phyloP scores from a whole-genome alignment of 1,140 invertebrate genomes.

The Mactra quadrangularis region DNA sequence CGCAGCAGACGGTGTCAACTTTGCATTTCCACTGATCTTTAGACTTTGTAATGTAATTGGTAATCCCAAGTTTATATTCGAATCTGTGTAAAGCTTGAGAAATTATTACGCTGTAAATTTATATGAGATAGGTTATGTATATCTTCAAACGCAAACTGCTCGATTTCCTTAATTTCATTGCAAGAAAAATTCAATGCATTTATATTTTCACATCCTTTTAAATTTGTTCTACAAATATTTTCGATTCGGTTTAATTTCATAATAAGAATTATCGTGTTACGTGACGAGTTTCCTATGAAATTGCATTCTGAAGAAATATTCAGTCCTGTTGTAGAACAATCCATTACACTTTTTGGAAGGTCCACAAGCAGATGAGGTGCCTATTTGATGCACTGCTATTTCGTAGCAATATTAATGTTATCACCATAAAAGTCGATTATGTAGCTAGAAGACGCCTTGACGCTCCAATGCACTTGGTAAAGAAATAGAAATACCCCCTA shows the following conservation, averaged over 20 bases:
- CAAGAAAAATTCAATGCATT: slow-evolving; percentile 20
- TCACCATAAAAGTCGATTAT: too few relatives aligned
- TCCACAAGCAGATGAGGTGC: too few relatives aligned
- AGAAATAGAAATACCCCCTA: too few relatives aligned
- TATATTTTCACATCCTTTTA: slow-evolving; percentile 45
- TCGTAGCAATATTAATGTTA: too few relatives aligned
- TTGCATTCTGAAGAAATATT: background rate
- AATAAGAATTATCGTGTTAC: background rate
- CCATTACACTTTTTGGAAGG: background rate
- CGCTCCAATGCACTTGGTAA: too few relatives aligned
- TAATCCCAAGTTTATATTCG: background rate
- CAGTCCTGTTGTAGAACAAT: background rate
- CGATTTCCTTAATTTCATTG: slow-evolving; percentile 18
- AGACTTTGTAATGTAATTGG: background rate
- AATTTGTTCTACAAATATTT: background rate
- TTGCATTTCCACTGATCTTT: background rate
- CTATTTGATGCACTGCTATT: too few relatives aligned
- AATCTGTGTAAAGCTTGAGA: background rate
- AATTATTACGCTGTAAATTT: slow-evolving; percentile 10
- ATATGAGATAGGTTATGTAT: background rate
- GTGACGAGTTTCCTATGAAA: background rate
- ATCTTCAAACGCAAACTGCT: background rate
- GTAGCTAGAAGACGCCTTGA: too few relatives aligned
- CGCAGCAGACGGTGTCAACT: too few relatives aligned
- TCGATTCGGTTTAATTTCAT: background rate